Evolutionary conservation across 2,113 vertebrate species (phyloP).

Genomic region (Chloropsis hardwickii): DNA sequence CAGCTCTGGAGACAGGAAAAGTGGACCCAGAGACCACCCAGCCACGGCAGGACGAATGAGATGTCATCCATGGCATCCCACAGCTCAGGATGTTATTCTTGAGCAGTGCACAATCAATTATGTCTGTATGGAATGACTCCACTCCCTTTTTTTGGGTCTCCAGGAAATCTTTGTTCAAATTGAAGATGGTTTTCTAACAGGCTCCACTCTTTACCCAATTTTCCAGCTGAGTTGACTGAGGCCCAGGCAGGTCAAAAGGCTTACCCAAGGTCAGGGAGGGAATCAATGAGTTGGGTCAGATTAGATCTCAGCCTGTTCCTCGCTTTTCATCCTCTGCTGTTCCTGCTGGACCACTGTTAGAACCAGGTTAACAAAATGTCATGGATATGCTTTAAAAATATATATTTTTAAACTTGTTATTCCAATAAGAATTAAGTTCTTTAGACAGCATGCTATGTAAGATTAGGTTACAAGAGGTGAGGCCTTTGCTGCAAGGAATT

Average conservation of each 20-base stretch:
- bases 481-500: slow-evolving; percentile 32
- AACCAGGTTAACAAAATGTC: slow-evolving; percentile 57
- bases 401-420: slow-evolving; percentile 42
- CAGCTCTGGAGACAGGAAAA: slow-evolving; percentile 2
- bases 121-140: slow-evolving; percentile 43
- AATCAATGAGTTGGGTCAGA: slow-evolving; percentile 68
- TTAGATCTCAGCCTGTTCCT: slow-evolving; percentile 60
- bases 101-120: slow-evolving; percentile 59
- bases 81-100: slow-evolving; percentile 62
- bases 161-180: slow-evolving; percentile 64
- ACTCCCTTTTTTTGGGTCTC: slow-evolving; percentile 38
- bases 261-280: slow-evolving; percentile 53
- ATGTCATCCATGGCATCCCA: slow-evolving; percentile 50
- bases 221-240: slow-evolving; percentile 73
- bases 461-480: slow-evolving; percentile 53
- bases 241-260: slow-evolving; percentile 64
- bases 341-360: slow-evolving; percentile 10
- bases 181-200: slow-evolving; percentile 64
- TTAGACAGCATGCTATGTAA: not conserved
- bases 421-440: slow-evolving; percentile 52
- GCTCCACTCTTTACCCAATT: slow-evolving; percentile 69
- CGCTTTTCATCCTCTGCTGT: slow-evolving; percentile 18
- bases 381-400: slow-evolving; percentile 45
- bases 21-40: slow-evolving; percentile 35
- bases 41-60: slow-evolving; percentile 36